Conservation (phyloP, 2,113 vertebrate species). For the Murina feae region DNA sequence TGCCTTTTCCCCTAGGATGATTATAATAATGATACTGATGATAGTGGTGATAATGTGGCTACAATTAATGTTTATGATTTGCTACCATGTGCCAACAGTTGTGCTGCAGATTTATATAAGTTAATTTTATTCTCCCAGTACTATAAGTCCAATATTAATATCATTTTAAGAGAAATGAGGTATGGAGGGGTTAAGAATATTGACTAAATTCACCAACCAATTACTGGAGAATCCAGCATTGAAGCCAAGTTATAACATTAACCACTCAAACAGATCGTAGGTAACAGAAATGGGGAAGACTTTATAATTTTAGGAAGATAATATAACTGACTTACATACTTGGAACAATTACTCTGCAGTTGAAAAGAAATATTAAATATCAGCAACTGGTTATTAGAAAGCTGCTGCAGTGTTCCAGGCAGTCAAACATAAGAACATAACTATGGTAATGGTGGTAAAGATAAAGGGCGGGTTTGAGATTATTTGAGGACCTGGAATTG, state of each 20-base stretch:
- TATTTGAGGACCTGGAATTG: not conserved
- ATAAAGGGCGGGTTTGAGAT: not conserved
- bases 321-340: not conserved
- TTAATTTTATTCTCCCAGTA: not conserved
- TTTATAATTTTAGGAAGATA: not conserved
- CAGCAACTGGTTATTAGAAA: not conserved
- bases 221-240: not conserved
- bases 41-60: not conserved
- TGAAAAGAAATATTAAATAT: not conserved
- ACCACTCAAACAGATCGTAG: not conserved
- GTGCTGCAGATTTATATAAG: not conserved
- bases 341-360: not conserved
- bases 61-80: not conserved
- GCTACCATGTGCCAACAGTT: not conserved
- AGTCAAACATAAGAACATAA: not conserved
- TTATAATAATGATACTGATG: not conserved
- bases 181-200: not conserved
- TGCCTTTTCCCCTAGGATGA: not conserved
- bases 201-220: not conserved
- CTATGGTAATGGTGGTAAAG: not conserved
- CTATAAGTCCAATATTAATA: not conserved
- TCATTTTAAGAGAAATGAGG: not conserved
- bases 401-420: not conserved
- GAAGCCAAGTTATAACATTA: not conserved
- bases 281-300: not conserved